These are phyloP conservation scores for Panopea generosa DNA, from an alignment of 2,888 invertebrate genomes.

Conservation along the genomic window DNA sequence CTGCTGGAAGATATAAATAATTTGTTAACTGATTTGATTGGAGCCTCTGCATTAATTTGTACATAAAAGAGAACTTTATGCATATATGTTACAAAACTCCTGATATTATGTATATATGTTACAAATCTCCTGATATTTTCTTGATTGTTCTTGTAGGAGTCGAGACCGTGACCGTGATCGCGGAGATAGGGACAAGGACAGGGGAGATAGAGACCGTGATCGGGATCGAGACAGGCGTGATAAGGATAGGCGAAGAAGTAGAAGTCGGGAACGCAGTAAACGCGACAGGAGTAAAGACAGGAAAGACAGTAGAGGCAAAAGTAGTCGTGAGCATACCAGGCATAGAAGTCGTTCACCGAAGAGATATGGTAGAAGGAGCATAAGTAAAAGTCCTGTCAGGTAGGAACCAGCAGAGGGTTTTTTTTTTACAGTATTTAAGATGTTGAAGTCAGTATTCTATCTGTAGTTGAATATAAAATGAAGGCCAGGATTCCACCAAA, in stretches of 20 bases:
- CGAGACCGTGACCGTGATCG: constrained; percentile 1
- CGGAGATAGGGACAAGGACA: constrained; percentile 14
- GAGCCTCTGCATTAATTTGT: too few species aligned
- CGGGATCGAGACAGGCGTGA: constrained; percentile 78
- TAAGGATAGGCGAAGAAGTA: constrained; percentile 63
- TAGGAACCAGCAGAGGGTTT: constrained; percentile 20
- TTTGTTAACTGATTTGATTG: too few species aligned
- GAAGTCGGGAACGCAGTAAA: constrained; percentile 41
- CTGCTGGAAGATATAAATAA: too few species aligned
- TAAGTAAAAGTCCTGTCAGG: constrained; percentile 77
- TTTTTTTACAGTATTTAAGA: constrained; percentile 1
- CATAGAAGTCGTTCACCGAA: constrained; percentile 67
- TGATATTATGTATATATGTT: too few species aligned
- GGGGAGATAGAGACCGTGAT: constrained; percentile 55
- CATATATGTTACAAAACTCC: too few species aligned
- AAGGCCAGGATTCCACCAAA: too few species aligned
- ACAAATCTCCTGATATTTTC: too few species aligned
- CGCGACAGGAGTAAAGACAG: constrained; percentile 27
- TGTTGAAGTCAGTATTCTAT: neutral
- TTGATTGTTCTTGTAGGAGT: too few species aligned
- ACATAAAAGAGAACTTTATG: too few species aligned
- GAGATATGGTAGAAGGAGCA: constrained; percentile 71
- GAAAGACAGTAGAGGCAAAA: constrained; percentile 66
- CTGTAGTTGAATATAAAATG: too few species aligned
- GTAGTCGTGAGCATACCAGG: constrained; percentile 52